These are phyloP conservation scores for Drosophila neonasuta DNA, from an alignment of 2,888 invertebrate species.

Conservation along the genomic window DNA sequence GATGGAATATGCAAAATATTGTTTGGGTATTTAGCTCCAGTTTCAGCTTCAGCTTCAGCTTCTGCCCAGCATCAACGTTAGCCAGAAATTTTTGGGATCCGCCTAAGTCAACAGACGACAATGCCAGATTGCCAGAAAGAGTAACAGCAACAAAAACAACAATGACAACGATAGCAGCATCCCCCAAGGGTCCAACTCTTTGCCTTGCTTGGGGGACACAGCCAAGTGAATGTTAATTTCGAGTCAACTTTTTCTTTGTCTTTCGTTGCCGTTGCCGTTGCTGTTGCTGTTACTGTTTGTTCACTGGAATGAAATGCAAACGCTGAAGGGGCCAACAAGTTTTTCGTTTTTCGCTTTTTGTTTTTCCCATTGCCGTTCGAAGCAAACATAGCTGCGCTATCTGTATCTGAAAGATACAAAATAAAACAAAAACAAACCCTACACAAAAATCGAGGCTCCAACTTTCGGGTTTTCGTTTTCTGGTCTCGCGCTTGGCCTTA, in stretches of 20 bases:
- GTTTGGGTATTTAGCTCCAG: slow-evolving; percentile 45
- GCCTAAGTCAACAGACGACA: slow-evolving; percentile 60
- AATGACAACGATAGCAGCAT: slow-evolving; percentile 15
- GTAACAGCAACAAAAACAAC: slow-evolving; percentile 23
- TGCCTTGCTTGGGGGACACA: slow-evolving; percentile 10
- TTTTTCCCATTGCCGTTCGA: slow-evolving; percentile 16
- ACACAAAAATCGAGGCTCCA: background rate
- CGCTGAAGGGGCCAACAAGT: slow-evolving; percentile 31
- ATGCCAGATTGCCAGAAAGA: slow-evolving; percentile 25
- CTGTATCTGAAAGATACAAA: slow-evolving; percentile 37
- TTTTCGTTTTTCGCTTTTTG: slow-evolving; percentile 34
- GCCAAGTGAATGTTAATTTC: slow-evolving; percentile 49
- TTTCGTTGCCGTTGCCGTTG: slow-evolving; percentile 4
- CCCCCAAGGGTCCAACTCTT: slow-evolving; percentile 54
- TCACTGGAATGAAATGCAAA: slow-evolving; percentile 49
- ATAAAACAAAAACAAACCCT: slow-evolving; percentile 7
- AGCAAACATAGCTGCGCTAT: slow-evolving; percentile 37
- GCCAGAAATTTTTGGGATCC: slow-evolving; percentile 30
- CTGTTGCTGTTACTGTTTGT: slow-evolving; percentile 29
- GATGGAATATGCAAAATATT: slow-evolving; percentile 75
- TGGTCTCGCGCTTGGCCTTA: slow-evolving; percentile 25
- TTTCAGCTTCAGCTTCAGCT: slow-evolving; percentile 1
- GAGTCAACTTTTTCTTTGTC: slow-evolving; percentile 29
- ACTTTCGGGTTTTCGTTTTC: slow-evolving; percentile 1
- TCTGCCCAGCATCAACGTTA: slow-evolving; percentile 4